A percentile compares a stretch with the other conserved stretches of the same genome.
Evolutionary conservation across 2,113 vertebrate species (phyloP).

Genomic region (Pterophyllum scalare): DNA sequence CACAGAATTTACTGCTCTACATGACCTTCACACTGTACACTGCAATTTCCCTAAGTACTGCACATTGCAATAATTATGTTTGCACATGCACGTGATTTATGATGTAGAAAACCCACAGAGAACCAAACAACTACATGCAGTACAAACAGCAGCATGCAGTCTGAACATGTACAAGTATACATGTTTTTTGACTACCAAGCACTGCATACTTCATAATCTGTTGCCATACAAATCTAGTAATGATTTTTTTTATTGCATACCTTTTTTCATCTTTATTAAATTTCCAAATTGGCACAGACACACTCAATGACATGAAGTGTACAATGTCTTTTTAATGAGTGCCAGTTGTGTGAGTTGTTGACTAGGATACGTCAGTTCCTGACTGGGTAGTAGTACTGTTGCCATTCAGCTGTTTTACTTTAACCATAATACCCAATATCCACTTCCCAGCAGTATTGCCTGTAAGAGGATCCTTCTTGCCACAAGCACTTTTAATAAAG

Average conservation of each 20-base stretch:
- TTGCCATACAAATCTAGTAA: neutral
- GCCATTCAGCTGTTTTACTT: conserved; percentile 30
- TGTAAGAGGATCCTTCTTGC: neutral
- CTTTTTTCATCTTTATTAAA: neutral
- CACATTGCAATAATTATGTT: conserved; percentile 54
- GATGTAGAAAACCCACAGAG: conserved; percentile 33
- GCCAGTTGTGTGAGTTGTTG: conserved; percentile 13
- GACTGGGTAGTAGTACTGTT: conserved; percentile 6
- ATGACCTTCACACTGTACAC: conserved; percentile 54
- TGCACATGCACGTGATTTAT: conserved; percentile 50
- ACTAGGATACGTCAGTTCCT: conserved; percentile 28
- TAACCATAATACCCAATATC: neutral
- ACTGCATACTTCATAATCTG: neutral
- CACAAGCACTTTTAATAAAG: neutral
- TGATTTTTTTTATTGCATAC: neutral
- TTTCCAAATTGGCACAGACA: neutral
- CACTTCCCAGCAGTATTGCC: conserved; percentile 4
- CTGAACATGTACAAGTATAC: neutral
- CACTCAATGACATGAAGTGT: conserved; percentile 4
- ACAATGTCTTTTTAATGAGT: conserved; percentile 21
- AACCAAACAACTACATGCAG: neutral
- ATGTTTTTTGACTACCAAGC: neutral
- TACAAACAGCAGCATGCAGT: neutral
- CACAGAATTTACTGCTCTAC: conserved; percentile 31
- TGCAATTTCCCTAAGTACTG: conserved; percentile 61